Conservation (phyloP, 2,797 vertebrate genomes). For the Pterois miles region DNA sequence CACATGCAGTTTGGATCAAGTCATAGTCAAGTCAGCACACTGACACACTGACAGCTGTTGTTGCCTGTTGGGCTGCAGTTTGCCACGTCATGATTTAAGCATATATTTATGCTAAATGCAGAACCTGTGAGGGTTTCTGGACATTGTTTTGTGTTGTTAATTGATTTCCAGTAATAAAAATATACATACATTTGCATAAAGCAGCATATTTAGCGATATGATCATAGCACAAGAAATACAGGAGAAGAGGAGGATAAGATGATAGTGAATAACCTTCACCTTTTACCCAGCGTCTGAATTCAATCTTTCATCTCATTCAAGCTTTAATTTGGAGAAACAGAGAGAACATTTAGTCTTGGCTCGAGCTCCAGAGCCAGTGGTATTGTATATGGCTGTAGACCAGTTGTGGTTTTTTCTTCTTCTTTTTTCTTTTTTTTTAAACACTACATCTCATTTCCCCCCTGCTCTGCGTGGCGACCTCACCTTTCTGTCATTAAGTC, state of each 20-base stretch:
- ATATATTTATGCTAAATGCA: too few species aligned
- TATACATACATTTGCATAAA: too few species aligned
- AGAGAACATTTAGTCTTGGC: slow-evolving; percentile 48
- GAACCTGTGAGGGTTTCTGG: too few species aligned
- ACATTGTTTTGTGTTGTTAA: too few species aligned
- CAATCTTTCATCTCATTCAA: slow-evolving; percentile 52
- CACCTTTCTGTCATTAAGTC: slow-evolving; percentile 81
- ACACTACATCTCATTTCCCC: slow-evolving; percentile 26
- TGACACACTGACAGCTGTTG: too few species aligned
- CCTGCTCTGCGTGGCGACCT: slow-evolving; percentile 58
- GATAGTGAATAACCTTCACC: not conserved
- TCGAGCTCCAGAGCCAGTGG: slow-evolving; percentile 7
- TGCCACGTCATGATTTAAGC: too few species aligned
- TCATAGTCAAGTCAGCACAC: too few species aligned
- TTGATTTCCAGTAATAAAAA: too few species aligned
- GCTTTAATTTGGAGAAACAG: slow-evolving; percentile 46
- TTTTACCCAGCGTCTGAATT: slow-evolving; percentile 26
- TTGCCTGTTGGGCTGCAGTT: too few species aligned
- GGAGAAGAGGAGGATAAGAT: not conserved
- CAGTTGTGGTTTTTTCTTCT: slow-evolving; percentile 11
- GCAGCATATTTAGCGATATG: too few species aligned
- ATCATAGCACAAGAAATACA: not conserved
- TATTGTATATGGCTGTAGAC: slow-evolving; percentile 42
- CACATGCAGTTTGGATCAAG: too few species aligned
- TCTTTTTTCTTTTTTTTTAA: slow-evolving; percentile 22